Percentiles rank a stretch among this genome's conserved stretches.
These are phyloP conservation scores for Peromyscus leucopus DNA, from an alignment of 2,113 vertebrate species.

Conservation along the genomic window DNA sequence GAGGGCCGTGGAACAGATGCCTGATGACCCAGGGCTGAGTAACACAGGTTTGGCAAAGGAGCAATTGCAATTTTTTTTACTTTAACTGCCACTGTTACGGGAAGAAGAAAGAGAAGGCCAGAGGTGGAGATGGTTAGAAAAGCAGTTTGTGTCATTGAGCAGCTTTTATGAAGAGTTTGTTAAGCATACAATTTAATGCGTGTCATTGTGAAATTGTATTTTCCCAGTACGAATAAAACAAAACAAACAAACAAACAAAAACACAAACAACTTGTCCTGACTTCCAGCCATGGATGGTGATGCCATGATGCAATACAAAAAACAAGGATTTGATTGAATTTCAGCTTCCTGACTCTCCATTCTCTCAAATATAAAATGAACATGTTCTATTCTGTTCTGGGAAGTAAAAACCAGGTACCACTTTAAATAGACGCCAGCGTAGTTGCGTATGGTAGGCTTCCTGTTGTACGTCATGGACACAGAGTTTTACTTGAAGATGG, in stretches of 20 bases:
- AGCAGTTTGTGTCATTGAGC: not conserved
- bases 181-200: not conserved
- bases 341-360: not conserved
- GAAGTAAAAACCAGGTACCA: not conserved
- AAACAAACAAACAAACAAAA: not conserved
- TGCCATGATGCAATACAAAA: not conserved
- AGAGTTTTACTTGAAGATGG: not conserved
- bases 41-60: not conserved
- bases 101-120: not conserved
- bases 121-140: not conserved
- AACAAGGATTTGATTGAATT: not conserved
- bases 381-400: fast-evolving
- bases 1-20: not conserved
- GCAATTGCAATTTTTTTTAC: not conserved
- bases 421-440: not conserved
- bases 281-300: not conserved
- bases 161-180: not conserved
- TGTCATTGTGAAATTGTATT: not conserved
- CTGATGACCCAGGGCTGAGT: not conserved
- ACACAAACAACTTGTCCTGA: not conserved
- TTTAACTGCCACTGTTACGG: not conserved
- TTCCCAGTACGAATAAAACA: not conserved
- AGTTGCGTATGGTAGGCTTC: not conserved
- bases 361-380: not conserved
- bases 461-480: fast-evolving